Evolutionary conservation across 2,113 vertebrate genomes (phyloP).

Genomic region (Phylloscopus trochilus): DNA sequence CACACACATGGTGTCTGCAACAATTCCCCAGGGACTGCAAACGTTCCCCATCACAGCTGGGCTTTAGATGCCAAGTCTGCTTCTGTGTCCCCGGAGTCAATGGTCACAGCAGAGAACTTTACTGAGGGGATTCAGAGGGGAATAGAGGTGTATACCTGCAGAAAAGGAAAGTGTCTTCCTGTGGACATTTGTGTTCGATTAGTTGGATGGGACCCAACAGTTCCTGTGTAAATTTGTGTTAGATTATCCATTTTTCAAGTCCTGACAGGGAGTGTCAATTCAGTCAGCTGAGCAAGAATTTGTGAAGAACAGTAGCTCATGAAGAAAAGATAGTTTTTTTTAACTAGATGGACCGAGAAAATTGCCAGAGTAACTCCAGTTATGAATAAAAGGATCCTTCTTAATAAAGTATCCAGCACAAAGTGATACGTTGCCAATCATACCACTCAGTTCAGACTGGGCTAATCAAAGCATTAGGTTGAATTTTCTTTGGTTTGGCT

Average conservation of each 20-base stretch:
- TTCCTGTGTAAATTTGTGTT: not conserved
- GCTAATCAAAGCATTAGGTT: not conserved
- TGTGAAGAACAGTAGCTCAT: not conserved
- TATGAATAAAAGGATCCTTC: not conserved
- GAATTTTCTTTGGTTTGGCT: not conserved
- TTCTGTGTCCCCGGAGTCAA: accelerated
- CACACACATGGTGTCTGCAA: not conserved
- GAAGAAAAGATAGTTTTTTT: not conserved
- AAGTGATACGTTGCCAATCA: not conserved
- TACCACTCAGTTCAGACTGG: not conserved
- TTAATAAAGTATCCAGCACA: not conserved
- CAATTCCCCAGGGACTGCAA: not conserved
- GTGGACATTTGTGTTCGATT: not conserved
- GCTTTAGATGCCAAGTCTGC: not conserved
- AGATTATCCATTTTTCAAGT: not conserved
- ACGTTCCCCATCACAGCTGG: not conserved
- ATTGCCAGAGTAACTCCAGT: not conserved
- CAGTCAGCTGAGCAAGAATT: not conserved
- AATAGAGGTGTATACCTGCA: not conserved
- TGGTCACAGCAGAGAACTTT: not conserved
- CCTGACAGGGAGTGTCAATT: not conserved
- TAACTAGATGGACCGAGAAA: not conserved
- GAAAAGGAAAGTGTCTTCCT: not conserved
- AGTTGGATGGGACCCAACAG: not conserved
- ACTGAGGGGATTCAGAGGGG: not conserved